phyloP scores from a whole-genome alignment of 2,113 vertebrate species.

The Hyla sarda region DNA sequence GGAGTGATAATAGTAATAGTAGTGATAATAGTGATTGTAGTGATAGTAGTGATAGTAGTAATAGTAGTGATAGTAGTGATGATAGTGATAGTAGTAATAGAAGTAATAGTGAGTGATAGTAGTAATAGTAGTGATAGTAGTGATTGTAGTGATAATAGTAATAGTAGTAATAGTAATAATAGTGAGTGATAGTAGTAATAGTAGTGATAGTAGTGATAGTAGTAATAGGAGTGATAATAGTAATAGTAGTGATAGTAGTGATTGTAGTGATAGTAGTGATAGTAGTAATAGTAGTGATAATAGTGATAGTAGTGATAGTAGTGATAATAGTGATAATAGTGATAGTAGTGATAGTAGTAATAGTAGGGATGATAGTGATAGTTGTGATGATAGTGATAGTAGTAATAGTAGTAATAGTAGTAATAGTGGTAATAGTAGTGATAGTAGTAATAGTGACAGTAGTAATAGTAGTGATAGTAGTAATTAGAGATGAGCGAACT shows the following conservation, averaged over 20 bases:
- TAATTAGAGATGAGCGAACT: too few species aligned
- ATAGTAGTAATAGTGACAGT: background rate
- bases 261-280: background rate
- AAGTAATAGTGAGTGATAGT: background rate
- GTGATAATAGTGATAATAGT: background rate
- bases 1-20: too few species aligned
- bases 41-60: too few species aligned
- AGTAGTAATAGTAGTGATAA: background rate
- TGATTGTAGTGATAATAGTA: background rate
- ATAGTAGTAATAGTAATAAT: background rate
- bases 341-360: background rate
- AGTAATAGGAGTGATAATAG: background rate
- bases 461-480: background rate
- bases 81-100: too few species aligned
- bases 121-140: background rate
- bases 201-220: background rate
- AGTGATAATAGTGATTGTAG: background rate
- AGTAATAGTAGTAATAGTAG: background rate
- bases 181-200: background rate
- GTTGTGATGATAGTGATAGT: background rate
- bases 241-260: background rate
- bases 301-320: background rate
- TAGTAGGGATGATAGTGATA: background rate
- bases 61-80: too few species aligned
- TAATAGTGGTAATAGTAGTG: background rate